Evolutionary conservation across 2,888 invertebrate genomes (phyloP).

Genomic region (Dynastes tityus): DNA sequence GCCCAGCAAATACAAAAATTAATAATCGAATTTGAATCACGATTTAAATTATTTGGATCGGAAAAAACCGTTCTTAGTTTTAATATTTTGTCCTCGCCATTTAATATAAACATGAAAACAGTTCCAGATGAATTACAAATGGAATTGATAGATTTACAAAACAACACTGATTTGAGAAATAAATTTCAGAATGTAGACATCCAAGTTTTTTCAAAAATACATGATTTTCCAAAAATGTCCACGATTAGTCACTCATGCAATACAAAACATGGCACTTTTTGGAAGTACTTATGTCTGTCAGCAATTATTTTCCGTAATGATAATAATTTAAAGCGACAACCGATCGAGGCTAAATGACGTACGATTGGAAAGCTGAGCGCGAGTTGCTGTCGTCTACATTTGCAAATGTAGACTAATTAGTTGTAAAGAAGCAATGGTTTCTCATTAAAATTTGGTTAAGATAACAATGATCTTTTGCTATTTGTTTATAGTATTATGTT

Average conservation of each 20-base stretch:
- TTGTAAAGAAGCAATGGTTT: no score
- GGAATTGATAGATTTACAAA: no score
- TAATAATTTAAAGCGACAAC: background rate
- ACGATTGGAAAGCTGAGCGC: background rate
- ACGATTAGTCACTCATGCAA: background rate
- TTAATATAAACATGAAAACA: background rate
- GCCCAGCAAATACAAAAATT: no score
- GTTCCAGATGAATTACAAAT: background rate
- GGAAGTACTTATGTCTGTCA: no score
- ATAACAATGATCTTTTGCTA: no score
- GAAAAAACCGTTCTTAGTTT: background rate
- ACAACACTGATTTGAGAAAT: slow-evolving; percentile 9
- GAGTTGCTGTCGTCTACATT: background rate
- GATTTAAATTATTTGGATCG: background rate
- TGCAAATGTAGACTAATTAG: no score
- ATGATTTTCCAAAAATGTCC: background rate
- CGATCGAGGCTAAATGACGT: background rate
- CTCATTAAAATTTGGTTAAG: no score
- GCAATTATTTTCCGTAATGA: no score
- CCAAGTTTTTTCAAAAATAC: background rate
- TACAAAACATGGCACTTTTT: no score
- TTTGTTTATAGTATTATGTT: no score
- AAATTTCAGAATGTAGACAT: background rate
- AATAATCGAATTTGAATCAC: background rate
- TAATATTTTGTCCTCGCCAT: background rate